These are phyloP conservation scores for Sebastes diploproa DNA, from an alignment of 2,797 vertebrate species.

Conservation along the genomic window DNA sequence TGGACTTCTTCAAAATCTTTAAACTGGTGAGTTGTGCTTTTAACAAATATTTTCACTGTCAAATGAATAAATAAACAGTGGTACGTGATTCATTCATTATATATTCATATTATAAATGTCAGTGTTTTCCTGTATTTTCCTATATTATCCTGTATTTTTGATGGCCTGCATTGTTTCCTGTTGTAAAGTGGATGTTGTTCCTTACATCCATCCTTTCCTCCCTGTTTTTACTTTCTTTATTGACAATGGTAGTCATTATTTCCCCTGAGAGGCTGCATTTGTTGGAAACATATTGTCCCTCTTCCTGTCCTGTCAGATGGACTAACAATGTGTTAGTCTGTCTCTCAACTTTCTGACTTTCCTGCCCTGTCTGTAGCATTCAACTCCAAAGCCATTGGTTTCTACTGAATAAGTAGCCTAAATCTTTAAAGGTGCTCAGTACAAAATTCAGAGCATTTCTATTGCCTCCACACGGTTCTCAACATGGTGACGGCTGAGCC, in stretches of 20 bases:
- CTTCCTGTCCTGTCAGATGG: slow-evolving; percentile 9
- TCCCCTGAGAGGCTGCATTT: neutral
- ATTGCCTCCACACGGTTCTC: neutral
- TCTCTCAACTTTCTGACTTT: neutral
- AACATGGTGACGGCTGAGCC: neutral
- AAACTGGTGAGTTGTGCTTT: slow-evolving; percentile 83
- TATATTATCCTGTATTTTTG: neutral
- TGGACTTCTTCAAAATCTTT: slow-evolving; percentile 97
- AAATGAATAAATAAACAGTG: neutral
- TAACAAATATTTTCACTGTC: neutral
- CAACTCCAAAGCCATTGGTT: neutral
- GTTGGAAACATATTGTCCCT: neutral
- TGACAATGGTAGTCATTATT: neutral
- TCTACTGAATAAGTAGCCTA: too few relatives aligned
- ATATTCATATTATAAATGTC: neutral
- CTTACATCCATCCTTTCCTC: neutral
- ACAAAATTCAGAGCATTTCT: too few relatives aligned
- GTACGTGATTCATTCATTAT: too few relatives aligned
- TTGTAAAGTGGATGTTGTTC: neutral
- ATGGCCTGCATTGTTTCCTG: neutral
- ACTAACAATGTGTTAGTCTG: neutral
- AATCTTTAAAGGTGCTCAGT: too few relatives aligned
- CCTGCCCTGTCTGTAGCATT: neutral
- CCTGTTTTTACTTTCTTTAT: neutral
- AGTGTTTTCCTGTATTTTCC: neutral